Percentiles rank a stretch among this genome's conserved stretches.
Evolutionary conservation across 2,113 vertebrate species (phyloP).

Genomic region (Drymodes brunneopygia): DNA sequence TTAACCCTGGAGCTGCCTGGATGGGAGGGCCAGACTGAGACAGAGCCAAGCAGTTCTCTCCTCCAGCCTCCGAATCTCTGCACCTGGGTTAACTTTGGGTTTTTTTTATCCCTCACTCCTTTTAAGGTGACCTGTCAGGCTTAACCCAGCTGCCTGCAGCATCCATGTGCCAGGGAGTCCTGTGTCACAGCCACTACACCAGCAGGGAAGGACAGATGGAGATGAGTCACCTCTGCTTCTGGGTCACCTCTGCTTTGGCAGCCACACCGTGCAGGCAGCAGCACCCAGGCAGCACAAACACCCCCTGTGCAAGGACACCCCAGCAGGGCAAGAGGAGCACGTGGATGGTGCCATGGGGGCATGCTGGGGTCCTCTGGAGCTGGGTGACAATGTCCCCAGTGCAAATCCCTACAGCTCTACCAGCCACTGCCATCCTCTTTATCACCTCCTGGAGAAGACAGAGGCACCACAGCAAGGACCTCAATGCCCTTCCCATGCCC

Average conservation of each 20-base stretch:
- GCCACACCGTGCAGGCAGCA: not conserved
- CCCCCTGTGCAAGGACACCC: not conserved
- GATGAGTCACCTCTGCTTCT: no score
- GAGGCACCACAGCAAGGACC: not conserved
- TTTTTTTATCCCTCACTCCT: fast-evolving
- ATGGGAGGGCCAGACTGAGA: not conserved
- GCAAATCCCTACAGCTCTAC: not conserved
- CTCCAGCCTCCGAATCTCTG: not conserved
- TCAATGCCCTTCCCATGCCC: not conserved
- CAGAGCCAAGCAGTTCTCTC: not conserved
- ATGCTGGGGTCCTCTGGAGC: not conserved
- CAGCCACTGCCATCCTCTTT: not conserved
- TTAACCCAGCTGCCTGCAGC: not conserved
- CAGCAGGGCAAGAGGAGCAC: fast-evolving
- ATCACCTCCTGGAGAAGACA: not conserved
- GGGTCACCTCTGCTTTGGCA: no score
- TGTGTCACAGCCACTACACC: fast-evolving
- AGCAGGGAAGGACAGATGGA: no score
- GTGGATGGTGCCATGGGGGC: fast-evolving
- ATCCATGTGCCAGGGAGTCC: not conserved
- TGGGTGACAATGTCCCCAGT: not conserved
- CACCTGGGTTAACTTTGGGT: not conserved
- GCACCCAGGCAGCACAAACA: not conserved
- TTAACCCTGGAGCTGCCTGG: not conserved
- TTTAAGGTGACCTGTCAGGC: not conserved